Base-by-base conservation (phyloP, 2,888 invertebrate species). In the Thymelicus sylvestris region DNA sequence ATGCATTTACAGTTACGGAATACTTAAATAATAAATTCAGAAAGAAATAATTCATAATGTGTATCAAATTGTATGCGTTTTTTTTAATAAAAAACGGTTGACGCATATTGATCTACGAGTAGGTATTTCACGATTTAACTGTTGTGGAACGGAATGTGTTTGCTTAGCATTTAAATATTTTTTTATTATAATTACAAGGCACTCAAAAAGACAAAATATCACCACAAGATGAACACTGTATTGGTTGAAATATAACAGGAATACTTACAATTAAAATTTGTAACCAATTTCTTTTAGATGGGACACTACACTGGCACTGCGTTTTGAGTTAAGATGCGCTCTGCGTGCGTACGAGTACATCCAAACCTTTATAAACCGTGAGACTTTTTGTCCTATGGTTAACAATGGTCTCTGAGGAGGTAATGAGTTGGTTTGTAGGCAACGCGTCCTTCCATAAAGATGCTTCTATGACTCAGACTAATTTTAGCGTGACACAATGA, bases 391-490 rank as follows among this genome's bases (percentile, higher is more conserved):
- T 90, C 86, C 88, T 87, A 81, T 87, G 88, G 91, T 88, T 89
- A 87, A 91, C 92, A 92, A 93, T 92, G 87, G 90, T 87, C 88
- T 87, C 88, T 83, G 82, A 86, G 87, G 87, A 89, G 87, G 86
- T 92, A 93, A 93, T 93, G 88, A 91, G 93, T 89, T 83, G 84
- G 88, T 92, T 91, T 91, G 90, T 91, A 93, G 84, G 88, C 92
- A 85, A 80, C 76, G 79, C 88, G 92, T 90, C 92, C 93, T 93
- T 92, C 92, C 87, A 83, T 80, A 80, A 83, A 86, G 86, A 86
- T 81, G 80, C 77, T 81, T 79, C 78, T 81, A 85, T 89, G 92
- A 92, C 89, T 89, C 87, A 86, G 86, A 82, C 78, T 76, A 78
- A 82, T 83, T 81, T 84, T 82, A 82, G 83, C 85, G 85, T 83